Conservation (phyloP, 2,113 vertebrate species). For the Ciconia maguari region DNA sequence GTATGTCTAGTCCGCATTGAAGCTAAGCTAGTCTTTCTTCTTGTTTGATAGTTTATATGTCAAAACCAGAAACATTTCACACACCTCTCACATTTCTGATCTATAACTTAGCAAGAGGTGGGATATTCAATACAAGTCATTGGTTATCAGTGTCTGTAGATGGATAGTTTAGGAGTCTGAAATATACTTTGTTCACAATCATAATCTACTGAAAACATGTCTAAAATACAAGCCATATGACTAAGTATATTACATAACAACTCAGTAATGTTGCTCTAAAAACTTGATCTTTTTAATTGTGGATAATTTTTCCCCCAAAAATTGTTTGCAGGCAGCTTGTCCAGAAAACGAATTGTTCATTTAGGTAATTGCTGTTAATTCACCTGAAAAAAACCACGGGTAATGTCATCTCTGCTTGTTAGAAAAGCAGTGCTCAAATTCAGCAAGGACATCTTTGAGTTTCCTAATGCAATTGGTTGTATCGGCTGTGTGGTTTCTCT, state of each 20-base stretch:
- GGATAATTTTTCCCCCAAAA: rapidly evolving
- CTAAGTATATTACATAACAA: not conserved
- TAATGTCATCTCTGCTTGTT: not conserved
- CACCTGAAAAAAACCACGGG: not conserved
- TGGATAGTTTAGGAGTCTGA: not conserved
- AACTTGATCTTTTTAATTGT: not conserved
- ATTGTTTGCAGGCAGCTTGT: not conserved
- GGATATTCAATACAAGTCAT: not conserved
- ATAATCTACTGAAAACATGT: not conserved
- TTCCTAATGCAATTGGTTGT: not conserved
- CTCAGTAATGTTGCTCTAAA: not conserved
- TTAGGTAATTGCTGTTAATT: not conserved
- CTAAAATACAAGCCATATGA: not conserved
- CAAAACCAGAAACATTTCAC: not conserved
- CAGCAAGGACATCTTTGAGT: not conserved
- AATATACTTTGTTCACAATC: not conserved
- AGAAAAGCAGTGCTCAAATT: not conserved
- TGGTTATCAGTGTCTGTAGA: not conserved
- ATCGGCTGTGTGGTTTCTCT: not conserved
- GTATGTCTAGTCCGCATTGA: not conserved
- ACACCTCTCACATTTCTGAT: not conserved
- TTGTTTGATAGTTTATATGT: not conserved
- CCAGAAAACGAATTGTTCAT: not conserved
- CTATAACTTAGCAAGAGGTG: not conserved
- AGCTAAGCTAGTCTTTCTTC: not conserved